Evolutionary conservation across 2,797 vertebrate species (phyloP).

Genomic region (Argyrosomus regius): DNA sequence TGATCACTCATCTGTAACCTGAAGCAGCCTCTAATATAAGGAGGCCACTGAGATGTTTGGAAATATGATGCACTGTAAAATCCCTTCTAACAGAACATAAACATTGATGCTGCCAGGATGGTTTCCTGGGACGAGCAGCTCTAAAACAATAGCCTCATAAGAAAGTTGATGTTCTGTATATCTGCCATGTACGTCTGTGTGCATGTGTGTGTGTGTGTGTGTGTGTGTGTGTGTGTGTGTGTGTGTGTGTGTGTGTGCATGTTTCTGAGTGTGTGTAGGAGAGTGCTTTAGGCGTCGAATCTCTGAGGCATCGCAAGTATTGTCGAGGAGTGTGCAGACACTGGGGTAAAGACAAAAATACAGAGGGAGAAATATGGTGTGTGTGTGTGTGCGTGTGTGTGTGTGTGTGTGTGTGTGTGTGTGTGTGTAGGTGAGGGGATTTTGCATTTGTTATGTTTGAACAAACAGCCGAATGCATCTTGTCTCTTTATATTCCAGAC

Average conservation of each 20-base stretch:
- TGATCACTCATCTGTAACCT: slow-evolving; percentile 66
- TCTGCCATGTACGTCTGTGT: slow-evolving; percentile 13
- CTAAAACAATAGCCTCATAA: slow-evolving; percentile 66
- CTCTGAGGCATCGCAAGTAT: slow-evolving; percentile 13
- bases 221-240: background rate
- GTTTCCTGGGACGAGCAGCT: slow-evolving; percentile 61
- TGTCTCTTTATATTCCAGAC: slow-evolving; percentile 35
- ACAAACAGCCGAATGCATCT: slow-evolving; percentile 25
- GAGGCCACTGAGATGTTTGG: slow-evolving; percentile 58
- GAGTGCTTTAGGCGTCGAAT: slow-evolving; percentile 19
- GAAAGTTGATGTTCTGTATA: slow-evolving; percentile 59
- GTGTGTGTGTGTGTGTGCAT: slow-evolving; percentile 3
- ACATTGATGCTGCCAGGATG: slow-evolving; percentile 60
- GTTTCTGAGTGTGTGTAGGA: background rate
- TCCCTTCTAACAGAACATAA: slow-evolving; percentile 67
- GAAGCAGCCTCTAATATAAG: slow-evolving; percentile 57
- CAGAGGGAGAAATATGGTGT: background rate
- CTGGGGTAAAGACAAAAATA: slow-evolving; percentile 11
- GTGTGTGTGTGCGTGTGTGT: background rate
- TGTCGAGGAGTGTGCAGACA: slow-evolving; percentile 23
- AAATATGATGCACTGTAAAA: slow-evolving; percentile 73
- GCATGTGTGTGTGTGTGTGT: slow-evolving; percentile 1
- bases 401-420: background rate
- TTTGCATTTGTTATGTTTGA: slow-evolving; percentile 18
- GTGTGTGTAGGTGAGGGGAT: too few species aligned